A percentile compares a stretch with the other conserved stretches of the same genome.
These are phyloP conservation scores for Galeopsomyia nigrocyanea DNA, from an alignment of 2,888 invertebrate genomes.

Conservation along the genomic window DNA sequence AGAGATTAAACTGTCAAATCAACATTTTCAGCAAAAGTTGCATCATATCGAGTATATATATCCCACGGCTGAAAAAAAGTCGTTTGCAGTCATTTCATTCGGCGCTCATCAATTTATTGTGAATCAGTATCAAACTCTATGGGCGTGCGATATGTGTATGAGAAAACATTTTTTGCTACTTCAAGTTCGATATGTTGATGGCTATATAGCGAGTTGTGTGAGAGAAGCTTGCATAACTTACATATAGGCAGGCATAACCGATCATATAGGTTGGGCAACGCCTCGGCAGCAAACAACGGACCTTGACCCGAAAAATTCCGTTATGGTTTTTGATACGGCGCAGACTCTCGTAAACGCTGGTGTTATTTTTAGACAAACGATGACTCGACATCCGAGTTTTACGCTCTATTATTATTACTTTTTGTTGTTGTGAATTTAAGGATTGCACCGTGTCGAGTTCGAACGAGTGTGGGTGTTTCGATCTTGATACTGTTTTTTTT, in stretches of 20 bases:
- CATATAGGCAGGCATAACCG: neutral
- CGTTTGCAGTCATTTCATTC: neutral
- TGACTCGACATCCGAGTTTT: no score
- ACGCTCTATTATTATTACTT: no score
- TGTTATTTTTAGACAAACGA: constrained; percentile 34
- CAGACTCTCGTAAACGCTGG: no score
- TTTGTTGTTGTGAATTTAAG: no score
- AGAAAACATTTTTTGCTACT: constrained; percentile 16
- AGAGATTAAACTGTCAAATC: neutral
- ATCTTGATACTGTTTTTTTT: no score
- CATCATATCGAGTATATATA: no score
- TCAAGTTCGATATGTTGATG: neutral
- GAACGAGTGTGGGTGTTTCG: no score
- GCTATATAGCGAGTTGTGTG: neutral
- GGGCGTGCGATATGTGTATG: neutral
- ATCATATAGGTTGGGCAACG: constrained; percentile 34
- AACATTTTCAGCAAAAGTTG: neutral
- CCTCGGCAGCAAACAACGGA: constrained; percentile 2
- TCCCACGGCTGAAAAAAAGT: neutral
- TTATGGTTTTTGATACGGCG: constrained; percentile 38
- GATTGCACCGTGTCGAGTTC: no score
- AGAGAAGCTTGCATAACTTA: constrained; percentile 19
- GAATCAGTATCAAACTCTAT: neutral
- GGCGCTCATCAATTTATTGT: neutral
- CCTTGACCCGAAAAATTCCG: constrained; percentile 41